A percentile compares a stretch with the other conserved stretches of the same genome.
Conservation (phyloP, 2,113 vertebrate species). For the Sorex fumeus region DNA sequence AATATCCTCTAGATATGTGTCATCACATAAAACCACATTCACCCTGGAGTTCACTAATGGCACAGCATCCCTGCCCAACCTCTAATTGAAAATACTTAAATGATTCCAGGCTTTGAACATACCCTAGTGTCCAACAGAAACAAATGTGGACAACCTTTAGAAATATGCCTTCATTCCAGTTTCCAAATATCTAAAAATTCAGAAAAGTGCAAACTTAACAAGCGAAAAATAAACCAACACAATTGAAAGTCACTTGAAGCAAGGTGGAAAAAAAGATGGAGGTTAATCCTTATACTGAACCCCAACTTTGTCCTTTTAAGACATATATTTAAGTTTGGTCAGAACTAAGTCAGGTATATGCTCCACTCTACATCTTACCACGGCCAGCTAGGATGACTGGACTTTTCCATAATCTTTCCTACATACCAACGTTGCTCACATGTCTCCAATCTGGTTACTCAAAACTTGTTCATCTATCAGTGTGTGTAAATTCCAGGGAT, state of each 20-base stretch:
- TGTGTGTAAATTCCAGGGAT: no score
- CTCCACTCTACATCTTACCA: no score
- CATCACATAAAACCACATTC: neutral
- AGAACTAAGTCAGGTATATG: no score
- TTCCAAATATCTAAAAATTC: neutral
- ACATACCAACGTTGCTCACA: no score
- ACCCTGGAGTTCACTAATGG: neutral
- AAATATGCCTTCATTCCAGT: neutral
- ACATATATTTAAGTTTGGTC: no score
- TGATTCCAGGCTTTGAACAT: neutral
- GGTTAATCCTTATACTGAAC: no score
- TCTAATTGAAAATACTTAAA: neutral
- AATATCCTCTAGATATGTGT: neutral
- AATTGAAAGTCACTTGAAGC: neutral
- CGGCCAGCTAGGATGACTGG: no score
- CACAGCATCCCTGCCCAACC: neutral
- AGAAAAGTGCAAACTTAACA: neutral
- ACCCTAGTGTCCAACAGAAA: neutral
- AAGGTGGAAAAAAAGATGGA: conserved; percentile 13
- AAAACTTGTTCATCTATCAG: no score
- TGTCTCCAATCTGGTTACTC: no score
- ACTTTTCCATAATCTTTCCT: no score
- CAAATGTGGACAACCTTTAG: neutral
- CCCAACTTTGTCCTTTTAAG: no score
- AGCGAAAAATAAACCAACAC: neutral